Evolutionary conservation across 2,113 vertebrate genomes (phyloP).

Genomic region (Amazona vittata): DNA sequence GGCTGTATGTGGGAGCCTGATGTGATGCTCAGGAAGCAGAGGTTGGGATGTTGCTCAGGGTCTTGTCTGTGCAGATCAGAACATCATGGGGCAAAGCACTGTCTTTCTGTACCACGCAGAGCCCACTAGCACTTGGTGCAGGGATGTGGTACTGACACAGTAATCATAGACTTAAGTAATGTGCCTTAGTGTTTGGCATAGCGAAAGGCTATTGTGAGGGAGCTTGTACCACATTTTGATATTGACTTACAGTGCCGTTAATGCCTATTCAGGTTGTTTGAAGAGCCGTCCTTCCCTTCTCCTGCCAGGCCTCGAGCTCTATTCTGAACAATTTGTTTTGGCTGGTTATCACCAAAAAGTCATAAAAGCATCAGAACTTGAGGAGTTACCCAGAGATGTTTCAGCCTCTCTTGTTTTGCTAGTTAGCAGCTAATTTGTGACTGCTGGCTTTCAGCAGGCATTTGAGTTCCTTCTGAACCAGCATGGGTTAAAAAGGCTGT

Average conservation of each 20-base stretch:
- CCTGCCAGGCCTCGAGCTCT: neutral
- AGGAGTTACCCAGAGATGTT: neutral
- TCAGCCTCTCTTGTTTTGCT: neutral
- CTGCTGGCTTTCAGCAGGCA: neutral
- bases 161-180: neutral
- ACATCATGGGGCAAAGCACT: neutral
- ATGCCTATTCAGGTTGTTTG: neutral
- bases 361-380: neutral
- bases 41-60: neutral
- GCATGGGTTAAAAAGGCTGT: fast-evolving
- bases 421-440: neutral
- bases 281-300: neutral
- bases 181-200: neutral
- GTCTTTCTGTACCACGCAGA: neutral
- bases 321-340: neutral
- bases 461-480: neutral
- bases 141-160: neutral
- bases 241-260: neutral
- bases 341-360: neutral
- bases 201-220: neutral
- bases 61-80: neutral
- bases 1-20: fast-evolving
- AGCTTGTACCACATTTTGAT: neutral
- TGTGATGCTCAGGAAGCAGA: neutral
- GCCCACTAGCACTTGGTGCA: fast-evolving